Conservation (phyloP, 2,797 vertebrate genomes). For the Linurgus olivaceus region DNA sequence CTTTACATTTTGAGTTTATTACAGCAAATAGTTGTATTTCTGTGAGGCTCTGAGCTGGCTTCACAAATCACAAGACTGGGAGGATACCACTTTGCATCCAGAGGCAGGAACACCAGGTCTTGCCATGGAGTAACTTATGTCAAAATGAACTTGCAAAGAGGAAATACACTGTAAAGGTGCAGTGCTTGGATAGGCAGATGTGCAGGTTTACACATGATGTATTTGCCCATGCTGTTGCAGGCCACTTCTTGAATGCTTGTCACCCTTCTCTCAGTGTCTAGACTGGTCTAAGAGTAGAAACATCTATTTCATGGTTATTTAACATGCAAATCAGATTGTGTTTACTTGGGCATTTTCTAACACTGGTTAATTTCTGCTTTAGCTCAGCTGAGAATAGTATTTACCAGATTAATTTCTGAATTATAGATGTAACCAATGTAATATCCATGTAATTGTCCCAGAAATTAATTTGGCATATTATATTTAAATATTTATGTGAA, state of each 20-base stretch:
- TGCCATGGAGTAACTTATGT: background rate
- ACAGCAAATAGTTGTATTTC: background rate
- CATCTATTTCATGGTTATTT: background rate
- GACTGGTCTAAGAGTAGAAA: background rate
- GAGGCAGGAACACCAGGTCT: background rate
- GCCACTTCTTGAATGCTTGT: background rate
- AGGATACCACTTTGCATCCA: fast-evolving
- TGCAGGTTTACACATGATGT: background rate
- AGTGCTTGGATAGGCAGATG: background rate
- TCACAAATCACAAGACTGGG: background rate
- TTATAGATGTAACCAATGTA: background rate
- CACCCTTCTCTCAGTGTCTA: background rate
- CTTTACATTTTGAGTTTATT: background rate
- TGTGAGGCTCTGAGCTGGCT: background rate
- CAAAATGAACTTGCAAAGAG: background rate
- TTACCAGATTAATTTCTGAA: conserved; percentile 29
- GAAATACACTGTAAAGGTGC: background rate
- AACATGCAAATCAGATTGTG: background rate
- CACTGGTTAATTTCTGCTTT: conserved; percentile 10
- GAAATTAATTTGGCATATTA: conserved; percentile 9
- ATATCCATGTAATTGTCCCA: conserved; percentile 1
- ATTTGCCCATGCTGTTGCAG: background rate
- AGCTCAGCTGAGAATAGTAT: background rate
- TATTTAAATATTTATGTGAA: conserved; percentile 43
- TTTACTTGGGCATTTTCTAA: background rate